Conservation (phyloP, 2,797 vertebrate species). For the Alauda arvensis region DNA sequence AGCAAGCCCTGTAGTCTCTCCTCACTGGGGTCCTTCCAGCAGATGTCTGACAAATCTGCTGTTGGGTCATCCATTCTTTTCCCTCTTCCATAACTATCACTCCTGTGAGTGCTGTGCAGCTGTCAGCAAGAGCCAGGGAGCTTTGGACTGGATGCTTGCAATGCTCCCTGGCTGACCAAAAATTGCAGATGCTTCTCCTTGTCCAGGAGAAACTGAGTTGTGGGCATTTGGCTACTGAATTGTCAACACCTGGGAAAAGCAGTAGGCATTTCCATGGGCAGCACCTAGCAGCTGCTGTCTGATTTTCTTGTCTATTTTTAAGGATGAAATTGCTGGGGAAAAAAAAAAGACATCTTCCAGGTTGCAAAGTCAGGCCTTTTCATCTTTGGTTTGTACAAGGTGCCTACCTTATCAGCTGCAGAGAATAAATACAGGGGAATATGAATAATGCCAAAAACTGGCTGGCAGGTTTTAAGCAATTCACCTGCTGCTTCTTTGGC, state of each 20-base stretch:
- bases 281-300: not conserved
- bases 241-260: not conserved
- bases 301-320: not conserved
- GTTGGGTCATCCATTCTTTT: not conserved
- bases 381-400: not conserved
- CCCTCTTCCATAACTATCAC: not conserved
- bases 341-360: not conserved
- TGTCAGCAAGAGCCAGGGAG: not conserved
- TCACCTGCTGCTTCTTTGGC: not conserved
- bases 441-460: not conserved
- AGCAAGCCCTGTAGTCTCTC: not conserved
- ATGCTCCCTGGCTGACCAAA: not conserved
- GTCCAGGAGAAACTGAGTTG: not conserved
- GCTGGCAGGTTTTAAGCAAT: not conserved
- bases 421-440: not conserved
- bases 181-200: not conserved
- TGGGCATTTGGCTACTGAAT: not conserved
- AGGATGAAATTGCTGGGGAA: not conserved
- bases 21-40: not conserved
- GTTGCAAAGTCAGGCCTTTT: not conserved
- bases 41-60: not conserved
- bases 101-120: not conserved
- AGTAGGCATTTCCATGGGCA: not conserved
- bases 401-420: not conserved
- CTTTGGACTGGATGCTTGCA: not conserved